Evolutionary conservation across 2,113 vertebrate species (phyloP).

Genomic region (Dicrurus megarhynchus): DNA sequence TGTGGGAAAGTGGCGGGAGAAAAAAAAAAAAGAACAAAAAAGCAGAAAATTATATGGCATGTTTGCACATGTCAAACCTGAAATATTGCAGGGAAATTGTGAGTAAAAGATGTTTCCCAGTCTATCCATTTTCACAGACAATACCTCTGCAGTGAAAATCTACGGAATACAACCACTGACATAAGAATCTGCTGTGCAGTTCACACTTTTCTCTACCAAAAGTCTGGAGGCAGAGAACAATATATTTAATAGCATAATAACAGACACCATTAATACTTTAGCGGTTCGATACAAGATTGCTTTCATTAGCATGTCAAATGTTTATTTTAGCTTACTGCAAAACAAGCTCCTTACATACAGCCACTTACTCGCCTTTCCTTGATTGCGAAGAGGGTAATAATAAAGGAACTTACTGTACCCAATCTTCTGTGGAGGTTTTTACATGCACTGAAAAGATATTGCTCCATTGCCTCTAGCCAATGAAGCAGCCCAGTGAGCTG

Average conservation of each 20-base stretch:
- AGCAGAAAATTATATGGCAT: conserved; percentile 35
- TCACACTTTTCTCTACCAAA: neutral
- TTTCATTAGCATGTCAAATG: conserved; percentile 51
- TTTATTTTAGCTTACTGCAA: conserved; percentile 51
- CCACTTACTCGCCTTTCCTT: neutral
- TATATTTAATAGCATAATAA: conserved; percentile 37
- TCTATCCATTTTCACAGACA: conserved; percentile 44
- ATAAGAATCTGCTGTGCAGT: conserved; percentile 11
- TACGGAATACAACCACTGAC: neutral
- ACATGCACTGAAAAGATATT: conserved; percentile 5
- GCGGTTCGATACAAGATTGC: neutral
- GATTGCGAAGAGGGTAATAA: conserved; percentile 22
- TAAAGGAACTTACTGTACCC: neutral
- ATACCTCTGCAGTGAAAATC: conserved; percentile 31
- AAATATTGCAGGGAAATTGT: conserved; percentile 34
- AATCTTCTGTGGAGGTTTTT: conserved; percentile 11
- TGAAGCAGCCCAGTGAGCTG: neutral
- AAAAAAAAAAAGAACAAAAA: neutral
- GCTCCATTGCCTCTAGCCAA: conserved; percentile 7
- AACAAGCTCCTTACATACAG: neutral
- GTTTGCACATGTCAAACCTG: conserved; percentile 57
- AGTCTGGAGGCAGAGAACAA: conserved; percentile 25
- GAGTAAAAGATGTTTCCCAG: conserved; percentile 35
- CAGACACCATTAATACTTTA: conserved; percentile 55
- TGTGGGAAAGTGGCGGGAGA: neutral